A percentile compares a stretch with the other conserved stretches of the same genome.
These are phyloP conservation scores for Leptoteleia sp. DNA, from an alignment of 1,140 invertebrate genomes.

Conservation along the genomic window DNA sequence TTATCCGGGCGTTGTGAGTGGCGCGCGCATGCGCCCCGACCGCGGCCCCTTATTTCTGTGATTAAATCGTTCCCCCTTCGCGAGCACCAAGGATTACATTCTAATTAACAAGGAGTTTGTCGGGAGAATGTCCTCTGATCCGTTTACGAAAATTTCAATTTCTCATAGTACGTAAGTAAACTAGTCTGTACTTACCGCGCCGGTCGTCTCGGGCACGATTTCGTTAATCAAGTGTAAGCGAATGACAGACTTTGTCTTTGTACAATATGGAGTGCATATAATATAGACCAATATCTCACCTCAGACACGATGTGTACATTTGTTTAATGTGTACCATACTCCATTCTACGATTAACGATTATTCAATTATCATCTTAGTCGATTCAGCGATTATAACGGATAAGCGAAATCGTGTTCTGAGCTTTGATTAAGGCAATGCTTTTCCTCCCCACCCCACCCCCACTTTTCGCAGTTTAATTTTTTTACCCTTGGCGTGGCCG, in stretches of 20 bases:
- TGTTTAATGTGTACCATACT: slow-evolving; percentile 52
- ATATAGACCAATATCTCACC: slow-evolving; percentile 56
- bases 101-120: slow-evolving; percentile 79
- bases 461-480: too few relatives aligned
- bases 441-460: too few relatives aligned
- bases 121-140: slow-evolving; percentile 75
- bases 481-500: too few relatives aligned
- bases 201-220: slow-evolving; percentile 63
- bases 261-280: slow-evolving; percentile 41
- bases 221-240: slow-evolving; percentile 70
- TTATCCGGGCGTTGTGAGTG: too few relatives aligned
- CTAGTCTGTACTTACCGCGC: slow-evolving; percentile 62
- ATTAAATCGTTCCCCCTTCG: slow-evolving; percentile 64
- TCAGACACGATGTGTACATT: slow-evolving; percentile 56
- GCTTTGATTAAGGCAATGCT: slow-evolving; percentile 14
- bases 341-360: slow-evolving; percentile 49
- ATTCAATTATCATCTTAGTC: slow-evolving; percentile 64
- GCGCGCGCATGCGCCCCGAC: slow-evolving; percentile 14
- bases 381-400: slow-evolving; percentile 46
- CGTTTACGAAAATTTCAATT: slow-evolving; percentile 81
- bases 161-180: slow-evolving; percentile 79
- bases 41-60: slow-evolving; percentile 52
- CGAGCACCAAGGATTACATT: slow-evolving; percentile 79
- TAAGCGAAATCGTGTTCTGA: slow-evolving; percentile 7
- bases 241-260: slow-evolving; percentile 75